Base-by-base conservation (phyloP, 2,113 vertebrate species). In the Apeltes quadracus region DNA sequence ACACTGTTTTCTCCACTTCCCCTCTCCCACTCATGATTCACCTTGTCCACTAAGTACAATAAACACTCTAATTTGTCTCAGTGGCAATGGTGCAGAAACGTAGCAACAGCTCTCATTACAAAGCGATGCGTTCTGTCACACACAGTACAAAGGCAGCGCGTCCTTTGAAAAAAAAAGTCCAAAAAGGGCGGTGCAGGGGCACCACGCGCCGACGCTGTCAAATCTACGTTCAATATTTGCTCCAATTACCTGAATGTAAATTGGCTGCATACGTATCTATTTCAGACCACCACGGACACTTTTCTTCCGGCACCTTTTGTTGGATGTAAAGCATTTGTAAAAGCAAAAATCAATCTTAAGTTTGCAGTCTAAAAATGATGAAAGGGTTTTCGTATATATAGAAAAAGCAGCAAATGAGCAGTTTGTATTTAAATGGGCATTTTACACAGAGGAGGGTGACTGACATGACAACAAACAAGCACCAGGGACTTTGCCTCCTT, bases 31-130 rank as follows among this genome's bases (percentile, higher is more conserved):
- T 48, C 38, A 20, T 32, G 32, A 39, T 44, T 67, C 65, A 68
- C 72, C 83, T 71, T 68, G 61, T 77, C 62, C 69, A 54, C 69
- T 20, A 46, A 78, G 44, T 53, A 67, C 55, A 78, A 78, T 72
- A 79, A 73, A 79, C n/a, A n/a, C 39, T 62, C 41, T 65, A 44
- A 83, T 83, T 70, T 79, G 77, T 70, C 50, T 85, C 63, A 29
- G 63, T 53, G 68, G 67, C 73, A 44, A 55, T 44, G 83, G 67
- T 61, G 81, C 75, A 74, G 69, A 73, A 77, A 81, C 57, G 53
- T 43, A 81, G 73, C 71, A 81, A 50, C 78, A 46, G 20, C 39
- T 69, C 61, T 70, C 71, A 85, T 88, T 75, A 83, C 57, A 68
- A 75, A 69, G 67, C 58, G 22, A 25, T 15, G 23, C 4, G 9